Conservation (phyloP, 2,888 invertebrate species). For the Amaurobius ferox region DNA sequence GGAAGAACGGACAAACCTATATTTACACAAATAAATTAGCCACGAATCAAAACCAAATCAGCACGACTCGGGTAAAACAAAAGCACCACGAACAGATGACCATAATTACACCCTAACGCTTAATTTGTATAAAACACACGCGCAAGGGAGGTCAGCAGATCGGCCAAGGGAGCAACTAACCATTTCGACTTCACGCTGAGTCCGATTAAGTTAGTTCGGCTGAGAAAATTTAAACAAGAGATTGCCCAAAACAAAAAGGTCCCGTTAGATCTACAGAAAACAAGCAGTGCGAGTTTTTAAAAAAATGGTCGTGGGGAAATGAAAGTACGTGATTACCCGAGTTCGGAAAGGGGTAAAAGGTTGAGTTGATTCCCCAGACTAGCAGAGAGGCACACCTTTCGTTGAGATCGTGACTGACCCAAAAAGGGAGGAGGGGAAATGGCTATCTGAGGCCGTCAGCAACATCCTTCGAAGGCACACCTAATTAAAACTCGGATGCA, state of each 20-base stretch:
- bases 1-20: not conserved
- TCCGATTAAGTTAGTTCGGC: not conserved
- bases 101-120: conserved; percentile 44
- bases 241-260: conserved; percentile 7
- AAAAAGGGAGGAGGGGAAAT: conserved; percentile 22
- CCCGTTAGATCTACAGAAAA: conserved; percentile 15
- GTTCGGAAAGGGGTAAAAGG: conserved; percentile 23
- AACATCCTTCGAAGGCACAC: not conserved
- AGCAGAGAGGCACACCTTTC: conserved; percentile 50
- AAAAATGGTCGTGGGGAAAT: not conserved
- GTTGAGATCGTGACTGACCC: conserved; percentile 59
- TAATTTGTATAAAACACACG: conserved; percentile 57
- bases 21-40: conserved; percentile 16
- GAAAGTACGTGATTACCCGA: conserved; percentile 4
- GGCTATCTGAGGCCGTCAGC: not conserved
- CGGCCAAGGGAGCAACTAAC: conserved; percentile 13
- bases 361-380: conserved; percentile 5
- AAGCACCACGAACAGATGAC: not conserved
- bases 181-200: conserved; percentile 39
- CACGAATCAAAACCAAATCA: conserved; percentile 7
- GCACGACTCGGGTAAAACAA: not conserved
- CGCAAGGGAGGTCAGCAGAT: conserved; percentile 28
- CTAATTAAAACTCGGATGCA: conserved; percentile 12
- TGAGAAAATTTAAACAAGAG: not conserved
- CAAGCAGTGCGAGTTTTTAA: not conserved